Conservation (phyloP, 2,888 invertebrate genomes). For the Polyommatus icarus region DNA sequence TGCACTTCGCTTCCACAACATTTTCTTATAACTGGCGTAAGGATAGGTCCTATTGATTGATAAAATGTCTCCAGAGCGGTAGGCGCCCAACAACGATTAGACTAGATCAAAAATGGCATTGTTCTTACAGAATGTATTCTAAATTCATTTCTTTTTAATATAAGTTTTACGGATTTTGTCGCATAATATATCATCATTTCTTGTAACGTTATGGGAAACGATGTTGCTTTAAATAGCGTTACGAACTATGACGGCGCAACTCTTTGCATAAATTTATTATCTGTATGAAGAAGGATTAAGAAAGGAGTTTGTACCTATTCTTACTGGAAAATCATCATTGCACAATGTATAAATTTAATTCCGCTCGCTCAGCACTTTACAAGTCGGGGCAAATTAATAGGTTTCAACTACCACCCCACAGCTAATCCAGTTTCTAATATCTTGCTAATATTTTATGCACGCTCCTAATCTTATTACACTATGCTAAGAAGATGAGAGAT, state of each 20-base stretch:
- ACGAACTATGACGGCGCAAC: too few species aligned
- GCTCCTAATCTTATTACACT: neutral
- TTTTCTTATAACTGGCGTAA: conserved; percentile 5
- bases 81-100: neutral
- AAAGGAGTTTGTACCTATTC: neutral
- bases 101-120: too few species aligned
- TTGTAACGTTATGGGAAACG: too few species aligned
- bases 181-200: too few species aligned
- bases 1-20: conserved; percentile 40
- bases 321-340: neutral
- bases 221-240: too few species aligned
- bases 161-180: too few species aligned
- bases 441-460: conserved; percentile 16
- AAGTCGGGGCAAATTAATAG: conserved; percentile 24
- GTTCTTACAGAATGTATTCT: too few species aligned
- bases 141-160: too few species aligned
- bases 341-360: conserved; percentile 22
- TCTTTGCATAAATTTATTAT: neutral
- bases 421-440: conserved; percentile 19
- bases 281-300: neutral
- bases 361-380: conserved; percentile 19
- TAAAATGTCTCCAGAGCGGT: neutral
- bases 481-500: neutral
- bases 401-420: conserved; percentile 23
- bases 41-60: neutral